Conservation (phyloP, 2,888 invertebrate species). For the Anorthoa munda region DNA sequence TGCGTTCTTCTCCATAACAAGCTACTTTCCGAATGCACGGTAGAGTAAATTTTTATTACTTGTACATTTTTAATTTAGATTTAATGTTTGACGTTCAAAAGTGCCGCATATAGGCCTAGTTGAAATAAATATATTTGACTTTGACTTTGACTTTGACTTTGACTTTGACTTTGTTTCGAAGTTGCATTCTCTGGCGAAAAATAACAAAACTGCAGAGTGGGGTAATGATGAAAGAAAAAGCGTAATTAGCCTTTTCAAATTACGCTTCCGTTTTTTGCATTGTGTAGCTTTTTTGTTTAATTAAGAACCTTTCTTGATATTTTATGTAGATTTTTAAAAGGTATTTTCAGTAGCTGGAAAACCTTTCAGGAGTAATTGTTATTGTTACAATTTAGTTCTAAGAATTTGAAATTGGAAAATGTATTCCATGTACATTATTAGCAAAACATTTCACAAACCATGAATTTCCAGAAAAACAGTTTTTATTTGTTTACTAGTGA, state of each 20-base stretch:
- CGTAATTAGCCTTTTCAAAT: slow-evolving; percentile 65
- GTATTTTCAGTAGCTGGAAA: not conserved
- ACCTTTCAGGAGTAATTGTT: not conserved
- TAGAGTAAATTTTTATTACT: too few species aligned
- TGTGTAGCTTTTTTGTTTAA: slow-evolving; percentile 23
- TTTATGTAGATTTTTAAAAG: not conserved
- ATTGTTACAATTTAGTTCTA: not conserved
- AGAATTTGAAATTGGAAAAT: not conserved
- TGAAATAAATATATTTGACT: too few species aligned
- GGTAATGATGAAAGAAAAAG: slow-evolving; percentile 61
- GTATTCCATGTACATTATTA: too few species aligned
- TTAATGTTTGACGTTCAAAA: too few species aligned
- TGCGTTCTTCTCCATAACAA: too few species aligned
- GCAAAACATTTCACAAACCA: too few species aligned
- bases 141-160: too few species aligned
- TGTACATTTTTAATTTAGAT: too few species aligned
- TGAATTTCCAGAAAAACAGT: too few species aligned
- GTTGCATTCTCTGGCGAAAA: slow-evolving; percentile 60
- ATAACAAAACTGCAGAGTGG: slow-evolving; percentile 49
- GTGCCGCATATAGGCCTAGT: too few species aligned
- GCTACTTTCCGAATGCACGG: too few species aligned
- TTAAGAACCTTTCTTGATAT: not conserved
- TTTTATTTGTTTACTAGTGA: too few species aligned
- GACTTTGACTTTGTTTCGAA: slow-evolving; percentile 65
- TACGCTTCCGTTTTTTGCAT: slow-evolving; percentile 38